Percentiles rank a stretch among this genome's conserved stretches.
phyloP scores from a whole-genome alignment of 2,113 vertebrate genomes.

The Manacus vitellinus region DNA sequence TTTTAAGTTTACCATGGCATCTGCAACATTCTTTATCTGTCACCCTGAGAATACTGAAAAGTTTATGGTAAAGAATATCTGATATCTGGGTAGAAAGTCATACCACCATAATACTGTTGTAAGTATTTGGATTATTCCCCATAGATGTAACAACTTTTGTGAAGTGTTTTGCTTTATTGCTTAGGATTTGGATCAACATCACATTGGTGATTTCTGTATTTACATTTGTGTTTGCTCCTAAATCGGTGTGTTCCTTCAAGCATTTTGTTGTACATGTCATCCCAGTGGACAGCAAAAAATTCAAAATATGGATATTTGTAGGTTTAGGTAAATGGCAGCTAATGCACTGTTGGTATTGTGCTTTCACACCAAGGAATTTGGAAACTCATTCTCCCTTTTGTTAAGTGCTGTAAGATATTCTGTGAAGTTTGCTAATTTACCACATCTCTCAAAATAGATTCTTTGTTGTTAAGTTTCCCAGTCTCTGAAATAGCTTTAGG shows the following conservation, averaged over 20 bases:
- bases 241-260: background rate
- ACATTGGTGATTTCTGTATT: background rate
- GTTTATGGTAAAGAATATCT: background rate
- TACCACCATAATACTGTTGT: background rate
- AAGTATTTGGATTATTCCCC: background rate
- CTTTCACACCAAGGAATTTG: background rate
- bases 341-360: background rate
- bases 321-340: background rate
- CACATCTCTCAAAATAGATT: background rate
- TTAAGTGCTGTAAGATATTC: constrained; percentile 6
- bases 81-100: constrained; percentile 10
- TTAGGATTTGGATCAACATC: constrained; percentile 9
- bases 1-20: constrained; percentile 39
- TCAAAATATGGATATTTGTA: background rate
- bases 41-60: background rate
- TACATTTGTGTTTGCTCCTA: constrained; percentile 38
- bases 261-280: background rate
- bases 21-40: background rate
- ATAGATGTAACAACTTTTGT: constrained; percentile 37
- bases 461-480: background rate
- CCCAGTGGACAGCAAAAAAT: constrained; percentile 1
- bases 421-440: background rate
- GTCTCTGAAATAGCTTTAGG: background rate
- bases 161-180: constrained; percentile 32
- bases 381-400: constrained; percentile 18